Percentiles rank a stretch among this genome's conserved stretches.
Evolutionary conservation across 2,113 vertebrate species (phyloP).

Genomic region (Zapornia atra): DNA sequence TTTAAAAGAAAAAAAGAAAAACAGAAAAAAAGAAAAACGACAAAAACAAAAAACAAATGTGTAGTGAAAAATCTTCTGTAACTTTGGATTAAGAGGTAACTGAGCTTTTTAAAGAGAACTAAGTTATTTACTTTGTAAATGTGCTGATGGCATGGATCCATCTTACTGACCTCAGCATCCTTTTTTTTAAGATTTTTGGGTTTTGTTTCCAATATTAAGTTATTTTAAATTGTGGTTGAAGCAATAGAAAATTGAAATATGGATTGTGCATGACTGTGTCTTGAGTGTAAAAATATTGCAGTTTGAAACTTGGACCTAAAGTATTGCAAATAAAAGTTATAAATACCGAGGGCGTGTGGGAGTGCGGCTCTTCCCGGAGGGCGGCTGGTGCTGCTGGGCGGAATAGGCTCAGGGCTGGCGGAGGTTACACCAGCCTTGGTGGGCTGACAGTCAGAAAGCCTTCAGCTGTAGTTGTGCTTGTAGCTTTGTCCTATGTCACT

Average conservation of each 20-base stretch:
- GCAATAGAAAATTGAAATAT: slow-evolving; percentile 99
- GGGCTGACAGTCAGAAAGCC: not conserved
- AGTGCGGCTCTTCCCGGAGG: not conserved
- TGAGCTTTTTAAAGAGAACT: slow-evolving; percentile 80
- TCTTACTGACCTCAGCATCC: slow-evolving; percentile 85
- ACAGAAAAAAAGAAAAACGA: not conserved
- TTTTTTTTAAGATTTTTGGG: slow-evolving; percentile 56
- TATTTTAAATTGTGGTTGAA: slow-evolving; percentile 99
- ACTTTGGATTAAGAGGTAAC: slow-evolving; percentile 91
- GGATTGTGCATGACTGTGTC: slow-evolving; percentile 99
- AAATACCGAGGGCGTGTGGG: slow-evolving; percentile 62
- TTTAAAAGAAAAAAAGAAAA: slow-evolving; percentile 54
- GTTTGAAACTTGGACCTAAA: slow-evolving; percentile 97
- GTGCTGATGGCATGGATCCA: slow-evolving; percentile 83
- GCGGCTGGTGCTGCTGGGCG: not conserved
- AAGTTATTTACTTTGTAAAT: slow-evolving; percentile 91
- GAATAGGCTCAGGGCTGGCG: not conserved
- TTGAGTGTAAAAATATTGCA: slow-evolving; percentile 98
- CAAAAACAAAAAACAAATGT: slow-evolving; percentile 68
- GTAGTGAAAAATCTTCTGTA: slow-evolving; percentile 93
- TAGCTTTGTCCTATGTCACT: not conserved
- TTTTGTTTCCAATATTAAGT: slow-evolving; percentile 86
- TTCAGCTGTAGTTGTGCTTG: not conserved
- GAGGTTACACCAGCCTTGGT: not conserved
- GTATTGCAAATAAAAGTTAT: slow-evolving; percentile 85